Evolutionary conservation across 2,113 vertebrate species (phyloP).

Genomic region (Hymenochirus boettgeri): DNA sequence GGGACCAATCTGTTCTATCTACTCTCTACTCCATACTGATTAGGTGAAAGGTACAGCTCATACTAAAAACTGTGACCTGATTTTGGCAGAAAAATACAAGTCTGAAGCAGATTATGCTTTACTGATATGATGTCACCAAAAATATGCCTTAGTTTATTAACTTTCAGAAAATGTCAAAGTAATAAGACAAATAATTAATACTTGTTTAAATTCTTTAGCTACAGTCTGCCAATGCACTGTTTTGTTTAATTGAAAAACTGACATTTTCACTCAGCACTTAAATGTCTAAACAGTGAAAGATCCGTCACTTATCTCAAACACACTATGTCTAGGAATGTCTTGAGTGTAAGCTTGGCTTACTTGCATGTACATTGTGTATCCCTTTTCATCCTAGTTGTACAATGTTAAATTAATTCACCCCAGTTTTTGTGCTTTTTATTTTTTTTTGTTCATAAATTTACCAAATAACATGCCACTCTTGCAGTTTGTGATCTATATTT

Average conservation of each 20-base stretch:
- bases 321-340: constrained; percentile 58
- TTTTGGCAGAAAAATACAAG: constrained; percentile 15
- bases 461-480: background rate
- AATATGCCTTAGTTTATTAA: constrained; percentile 58
- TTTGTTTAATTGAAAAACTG: constrained; percentile 62
- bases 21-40: constrained; percentile 4
- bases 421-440: constrained; percentile 23
- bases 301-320: constrained; percentile 56
- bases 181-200: constrained; percentile 56
- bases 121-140: constrained; percentile 46
- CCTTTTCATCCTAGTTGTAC: constrained; percentile 41
- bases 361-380: constrained; percentile 1
- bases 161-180: constrained; percentile 50
- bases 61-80: constrained; percentile 9
- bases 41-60: constrained; percentile 13
- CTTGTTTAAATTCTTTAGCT: constrained; percentile 55
- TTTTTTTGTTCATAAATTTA: background rate
- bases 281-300: constrained; percentile 61
- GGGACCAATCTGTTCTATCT: background rate
- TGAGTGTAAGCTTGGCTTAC: constrained; percentile 40
- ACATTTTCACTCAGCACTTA: constrained; percentile 62
- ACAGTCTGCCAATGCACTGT: constrained; percentile 52
- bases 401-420: constrained; percentile 20
- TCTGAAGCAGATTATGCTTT: constrained; percentile 52
- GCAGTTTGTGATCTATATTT: background rate